Evolutionary conservation across 2,113 vertebrate species (phyloP), one percentile per base, ranked within the genome.

Genomic region (Pelecanoides urinatrix): DNA sequence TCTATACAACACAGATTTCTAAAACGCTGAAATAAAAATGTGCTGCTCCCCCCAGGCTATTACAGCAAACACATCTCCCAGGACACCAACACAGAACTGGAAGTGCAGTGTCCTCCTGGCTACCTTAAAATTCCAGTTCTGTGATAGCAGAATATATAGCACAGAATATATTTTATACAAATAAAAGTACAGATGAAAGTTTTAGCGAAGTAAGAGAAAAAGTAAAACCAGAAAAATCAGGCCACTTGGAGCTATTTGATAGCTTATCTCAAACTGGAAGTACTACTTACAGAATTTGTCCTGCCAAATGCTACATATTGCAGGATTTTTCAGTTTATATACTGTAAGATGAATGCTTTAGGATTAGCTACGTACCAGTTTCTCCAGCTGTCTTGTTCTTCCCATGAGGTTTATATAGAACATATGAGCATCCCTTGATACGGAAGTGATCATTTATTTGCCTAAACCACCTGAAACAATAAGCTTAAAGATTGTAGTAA

Each of bases 311-410:
- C 67, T 84, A 79, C 18, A 74, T 45, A 76, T 2, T 61, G 36
- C 10, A 94, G 58, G 26, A 78, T 50, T 86, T 96, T 74, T 82
- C 65, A 79, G 34, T 59, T 90, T 65, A 47, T 12, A 66, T 6
- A 45, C 32, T 38, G 2, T 10, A 78, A 86, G 25, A 52, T 30
- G 29, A 65, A 89, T 30, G 49, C 42, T 90, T 81, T 66, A 94
- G 55, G 40, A 90, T 86, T 71, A 92, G 52, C 56, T 76, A 98
- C 98, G 82, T 97, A 99, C 99, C 99, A 34, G 99, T 99, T 97
- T 99, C 99, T 97, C 99, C 99, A 68, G 99, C 99, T 13, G 99
- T 99, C 98, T 99, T 99, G 97, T 99, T 99, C 98, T 99, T 99
- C 63, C 99, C 99, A 38, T 99, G 99, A 58, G 99, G 99, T 95